Percentiles rank a stretch among this genome's conserved stretches.
These are phyloP conservation scores for Phyllopteryx taeniolatus DNA, from an alignment of 2,113 vertebrate species.

Conservation along the genomic window DNA sequence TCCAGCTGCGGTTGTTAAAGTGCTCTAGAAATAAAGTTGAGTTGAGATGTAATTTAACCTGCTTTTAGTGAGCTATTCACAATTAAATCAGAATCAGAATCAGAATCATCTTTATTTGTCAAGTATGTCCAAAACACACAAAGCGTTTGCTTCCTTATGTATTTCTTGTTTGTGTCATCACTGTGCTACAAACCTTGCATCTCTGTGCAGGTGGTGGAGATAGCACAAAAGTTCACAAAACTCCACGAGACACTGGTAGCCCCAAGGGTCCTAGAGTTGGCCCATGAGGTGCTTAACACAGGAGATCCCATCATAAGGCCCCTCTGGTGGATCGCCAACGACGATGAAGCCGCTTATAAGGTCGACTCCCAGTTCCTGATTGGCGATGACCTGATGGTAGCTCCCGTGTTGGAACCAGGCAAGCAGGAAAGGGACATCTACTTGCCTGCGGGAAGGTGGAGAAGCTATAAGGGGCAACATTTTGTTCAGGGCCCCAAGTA, in stretches of 20 bases:
- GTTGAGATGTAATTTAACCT: too few relatives aligned
- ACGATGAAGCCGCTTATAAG: constrained; percentile 81
- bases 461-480: constrained; percentile 88
- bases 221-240: constrained; percentile 83
- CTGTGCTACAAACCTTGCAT: neutral
- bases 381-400: constrained; percentile 92
- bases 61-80: too few relatives aligned
- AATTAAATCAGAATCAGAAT: too few relatives aligned
- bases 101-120: too few relatives aligned
- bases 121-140: too few relatives aligned
- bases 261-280: constrained; percentile 86
- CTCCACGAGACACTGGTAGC: constrained; percentile 87
- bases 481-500: constrained; percentile 84
- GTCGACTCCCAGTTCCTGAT: constrained; percentile 96
- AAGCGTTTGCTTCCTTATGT: neutral
- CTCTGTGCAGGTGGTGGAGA: constrained; percentile 78
- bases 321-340: constrained; percentile 93
- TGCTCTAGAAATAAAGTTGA: too few relatives aligned
- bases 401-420: constrained; percentile 89
- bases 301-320: constrained; percentile 94
- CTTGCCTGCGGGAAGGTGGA: constrained; percentile 88
- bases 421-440: constrained; percentile 94
- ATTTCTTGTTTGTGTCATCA: neutral
- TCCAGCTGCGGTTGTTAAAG: too few relatives aligned
- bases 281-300: constrained; percentile 82